These are phyloP conservation scores for Aphodius sticticus DNA, from an alignment of 2,888 invertebrate species.

Conservation along the genomic window DNA sequence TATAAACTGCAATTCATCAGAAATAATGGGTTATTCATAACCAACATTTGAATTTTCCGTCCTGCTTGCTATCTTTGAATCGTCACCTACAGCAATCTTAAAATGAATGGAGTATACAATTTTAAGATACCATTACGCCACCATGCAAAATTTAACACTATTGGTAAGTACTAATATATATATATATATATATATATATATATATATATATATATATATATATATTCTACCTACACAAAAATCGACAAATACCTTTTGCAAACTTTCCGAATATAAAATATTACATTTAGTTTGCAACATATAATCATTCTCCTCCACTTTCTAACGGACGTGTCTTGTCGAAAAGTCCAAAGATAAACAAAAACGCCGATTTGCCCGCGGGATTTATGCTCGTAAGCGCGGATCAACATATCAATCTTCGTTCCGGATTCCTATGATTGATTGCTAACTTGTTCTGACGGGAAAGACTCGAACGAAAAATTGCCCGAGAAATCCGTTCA, in stretches of 20 bases:
- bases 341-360: not conserved
- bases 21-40: too few relatives aligned
- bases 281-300: not conserved
- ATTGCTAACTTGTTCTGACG: not conserved
- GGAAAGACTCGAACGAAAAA: not conserved
- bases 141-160: too few relatives aligned
- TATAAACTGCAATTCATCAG: too few relatives aligned
- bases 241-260: not conserved
- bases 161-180: too few relatives aligned
- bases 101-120: too few relatives aligned
- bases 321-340: not conserved
- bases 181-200: too few relatives aligned
- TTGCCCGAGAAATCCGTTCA: not conserved
- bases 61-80: too few relatives aligned
- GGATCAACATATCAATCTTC: not conserved
- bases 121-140: too few relatives aligned
- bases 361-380: not conserved
- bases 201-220: too few relatives aligned
- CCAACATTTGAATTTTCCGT: too few relatives aligned
- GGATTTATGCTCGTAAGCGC: not conserved
- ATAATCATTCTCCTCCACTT: not conserved
- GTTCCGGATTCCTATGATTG: not conserved
- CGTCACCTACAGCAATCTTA: too few relatives aligned
- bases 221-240: too few relatives aligned
- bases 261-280: not conserved